Evolutionary conservation across 2,888 invertebrate species (phyloP).

Genomic region (Microctonus hyperodae): DNA sequence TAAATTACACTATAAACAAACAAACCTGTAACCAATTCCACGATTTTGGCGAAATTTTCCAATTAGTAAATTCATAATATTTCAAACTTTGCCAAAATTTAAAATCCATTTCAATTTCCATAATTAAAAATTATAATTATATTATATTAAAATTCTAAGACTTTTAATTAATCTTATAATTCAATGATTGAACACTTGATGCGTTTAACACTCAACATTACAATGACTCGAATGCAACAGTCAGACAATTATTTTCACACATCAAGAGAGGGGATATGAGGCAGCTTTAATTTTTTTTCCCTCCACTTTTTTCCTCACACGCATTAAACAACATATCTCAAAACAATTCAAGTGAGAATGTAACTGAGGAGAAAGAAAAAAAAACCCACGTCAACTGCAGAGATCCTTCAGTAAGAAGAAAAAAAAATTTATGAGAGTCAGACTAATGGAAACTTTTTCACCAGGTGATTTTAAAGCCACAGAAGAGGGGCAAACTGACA

Average conservation of each 20-base stretch:
- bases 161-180: not conserved
- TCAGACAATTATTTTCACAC: not conserved
- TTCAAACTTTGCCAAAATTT: conserved; percentile 49
- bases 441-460: conserved; percentile 21
- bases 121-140: too few relatives aligned
- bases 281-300: not conserved
- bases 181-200: not conserved
- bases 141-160: too few relatives aligned
- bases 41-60: conserved; percentile 48
- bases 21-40: conserved; percentile 50
- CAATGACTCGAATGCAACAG: conserved; percentile 8
- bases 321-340: conserved; percentile 14
- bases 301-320: conserved; percentile 4
- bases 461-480: not conserved
- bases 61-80: conserved; percentile 46
- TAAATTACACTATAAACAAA: conserved; percentile 13
- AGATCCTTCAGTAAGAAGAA: not conserved
- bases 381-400: not conserved
- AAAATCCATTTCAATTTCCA: conserved; percentile 44
- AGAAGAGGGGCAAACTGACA: not conserved
- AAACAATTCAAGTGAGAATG: not conserved
- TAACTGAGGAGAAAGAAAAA: not conserved
- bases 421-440: conserved; percentile 2
- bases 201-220: conserved; percentile 4
- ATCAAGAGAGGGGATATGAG: not conserved